phyloP scores from a whole-genome alignment of 2,888 invertebrate species.

The Xanthia togata region DNA sequence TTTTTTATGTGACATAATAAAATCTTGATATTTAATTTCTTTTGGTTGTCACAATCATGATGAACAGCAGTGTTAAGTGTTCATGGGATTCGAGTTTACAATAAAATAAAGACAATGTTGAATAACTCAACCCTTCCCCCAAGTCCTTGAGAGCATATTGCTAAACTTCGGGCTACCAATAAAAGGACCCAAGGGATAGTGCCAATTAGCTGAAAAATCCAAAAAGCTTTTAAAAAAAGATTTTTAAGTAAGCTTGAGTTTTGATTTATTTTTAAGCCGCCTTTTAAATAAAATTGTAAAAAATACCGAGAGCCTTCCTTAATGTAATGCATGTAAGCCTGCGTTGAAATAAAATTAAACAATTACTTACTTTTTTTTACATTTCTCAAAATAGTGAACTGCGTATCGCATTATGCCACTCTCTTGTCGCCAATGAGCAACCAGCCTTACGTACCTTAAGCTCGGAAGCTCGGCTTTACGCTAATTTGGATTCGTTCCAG shows the following conservation, averaged over 20 bases:
- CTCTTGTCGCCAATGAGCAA: conserved; percentile 10
- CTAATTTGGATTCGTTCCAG: conserved; percentile 68
- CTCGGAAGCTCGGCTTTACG: conserved; percentile 58
- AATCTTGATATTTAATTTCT: background rate
- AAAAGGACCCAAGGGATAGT: background rate
- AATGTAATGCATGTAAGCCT: too few species aligned
- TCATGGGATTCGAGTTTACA: background rate
- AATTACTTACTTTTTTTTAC: background rate
- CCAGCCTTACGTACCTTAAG: conserved; percentile 56
- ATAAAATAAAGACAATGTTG: background rate
- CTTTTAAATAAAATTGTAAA: background rate
- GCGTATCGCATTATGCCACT: background rate
- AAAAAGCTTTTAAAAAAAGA: background rate
- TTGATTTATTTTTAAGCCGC: background rate
- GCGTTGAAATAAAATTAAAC: background rate
- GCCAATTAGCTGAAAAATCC: background rate
- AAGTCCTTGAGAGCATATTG: background rate
- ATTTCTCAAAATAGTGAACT: background rate
- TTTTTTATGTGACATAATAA: too few species aligned
- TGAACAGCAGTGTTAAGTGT: background rate
- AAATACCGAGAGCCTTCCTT: background rate
- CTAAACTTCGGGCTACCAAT: background rate
- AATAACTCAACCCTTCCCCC: too few species aligned
- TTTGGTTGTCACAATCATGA: background rate
- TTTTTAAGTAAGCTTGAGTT: background rate